phyloP scores from a whole-genome alignment of 2,797 vertebrate species.

The Glyptemys insculpta region DNA sequence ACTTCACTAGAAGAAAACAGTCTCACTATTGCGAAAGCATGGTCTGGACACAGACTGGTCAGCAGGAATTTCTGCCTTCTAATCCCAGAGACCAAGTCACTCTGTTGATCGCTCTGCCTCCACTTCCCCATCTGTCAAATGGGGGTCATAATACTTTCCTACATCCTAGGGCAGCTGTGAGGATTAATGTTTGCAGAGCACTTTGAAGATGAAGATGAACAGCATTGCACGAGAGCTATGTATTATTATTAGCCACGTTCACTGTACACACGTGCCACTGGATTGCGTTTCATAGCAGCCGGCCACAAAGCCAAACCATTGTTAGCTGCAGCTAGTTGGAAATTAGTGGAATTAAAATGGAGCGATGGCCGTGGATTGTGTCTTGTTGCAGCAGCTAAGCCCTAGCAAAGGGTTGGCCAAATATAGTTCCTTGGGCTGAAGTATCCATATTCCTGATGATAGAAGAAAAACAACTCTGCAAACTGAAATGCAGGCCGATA shows the following conservation, averaged over 20 bases:
- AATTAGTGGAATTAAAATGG: background rate
- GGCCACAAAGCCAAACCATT: background rate
- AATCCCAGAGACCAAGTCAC: background rate
- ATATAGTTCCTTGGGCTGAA: background rate
- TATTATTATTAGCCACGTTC: background rate
- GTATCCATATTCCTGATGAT: background rate
- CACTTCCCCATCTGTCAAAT: background rate
- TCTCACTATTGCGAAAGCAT: too few relatives aligned
- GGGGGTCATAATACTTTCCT: background rate
- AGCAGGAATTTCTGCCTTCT: background rate
- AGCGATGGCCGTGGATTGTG: background rate
- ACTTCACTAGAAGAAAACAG: background rate
- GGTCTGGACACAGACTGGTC: background rate
- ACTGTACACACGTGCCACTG: background rate
- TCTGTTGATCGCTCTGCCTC: background rate
- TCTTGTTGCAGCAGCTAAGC: background rate
- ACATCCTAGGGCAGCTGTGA: background rate
- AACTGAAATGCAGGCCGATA: background rate
- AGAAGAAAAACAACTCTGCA: background rate
- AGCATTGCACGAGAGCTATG: background rate
- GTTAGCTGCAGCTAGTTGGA: background rate
- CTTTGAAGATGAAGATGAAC: too few relatives aligned
- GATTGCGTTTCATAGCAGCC: background rate
- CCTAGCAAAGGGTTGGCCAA: background rate
- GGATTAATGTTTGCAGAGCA: background rate